Base-by-base conservation (phyloP, 2,113 vertebrate species). In the Tachuris rubrigastra region DNA sequence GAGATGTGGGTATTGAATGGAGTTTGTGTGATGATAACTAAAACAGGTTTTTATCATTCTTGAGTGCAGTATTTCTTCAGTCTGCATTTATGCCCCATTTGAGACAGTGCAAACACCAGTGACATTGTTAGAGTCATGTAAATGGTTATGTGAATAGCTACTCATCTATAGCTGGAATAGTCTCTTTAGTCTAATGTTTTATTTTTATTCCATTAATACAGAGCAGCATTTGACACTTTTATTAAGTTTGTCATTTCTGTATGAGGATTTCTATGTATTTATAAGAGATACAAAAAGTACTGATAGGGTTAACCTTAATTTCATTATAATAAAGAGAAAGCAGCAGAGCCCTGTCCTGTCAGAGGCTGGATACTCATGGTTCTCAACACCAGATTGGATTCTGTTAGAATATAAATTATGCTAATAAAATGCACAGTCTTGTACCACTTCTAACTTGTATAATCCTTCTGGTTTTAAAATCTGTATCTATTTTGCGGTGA, bases 401-500 rank as follows among this genome's bases (percentile, higher is more conserved):
- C 81, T 56, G n/a, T 46, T 77, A 71, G 68, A 90, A 84, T 88
- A 52, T 75, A 88, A 94, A 90, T 83, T 71, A 73, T 65, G 56
- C 59, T 96, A 87, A 96, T 94, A 95, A 95, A 91, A 94, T 96
- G 60, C 83, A 41, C 30, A 56, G 52, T 35, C 68, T 88, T 81
- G 46, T 81, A 72, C 66, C 37, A 81, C 50, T 86, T 95, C 71
- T 93, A 63, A 81, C 86, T 80, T 91, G 71, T 66, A 39, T 74
- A 89, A 88, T 93, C 86, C 84, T 93, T 62, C 75, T 82, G 53
- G 19, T 62, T 93, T 96, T 86, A 91, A 83, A 76, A 52, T 88
- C 85, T 95, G 86, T 92, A 85, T 95, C 95, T 97, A 92, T 94
- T 96, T 93, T 93, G 42, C 85, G 67, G 35, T 79, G 58, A 72